Percentiles rank a stretch among this genome's conserved stretches.
Evolutionary conservation across 2,113 vertebrate species (phyloP).

Genomic region (Otolemur garnettii): DNA sequence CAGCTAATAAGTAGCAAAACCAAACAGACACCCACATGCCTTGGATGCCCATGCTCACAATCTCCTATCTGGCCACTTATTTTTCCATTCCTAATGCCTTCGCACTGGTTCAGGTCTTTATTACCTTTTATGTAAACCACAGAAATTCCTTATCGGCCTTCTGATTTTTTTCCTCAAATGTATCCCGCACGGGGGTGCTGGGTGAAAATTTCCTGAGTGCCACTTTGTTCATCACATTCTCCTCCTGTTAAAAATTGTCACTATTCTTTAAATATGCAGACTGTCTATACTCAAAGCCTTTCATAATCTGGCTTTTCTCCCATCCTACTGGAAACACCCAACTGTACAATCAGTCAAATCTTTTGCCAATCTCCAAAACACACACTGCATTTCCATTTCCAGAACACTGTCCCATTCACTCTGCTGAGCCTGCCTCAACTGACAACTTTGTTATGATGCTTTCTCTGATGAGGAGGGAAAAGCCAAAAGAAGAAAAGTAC

Average conservation of each 20-base stretch:
- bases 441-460: not conserved
- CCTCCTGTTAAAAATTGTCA: not conserved
- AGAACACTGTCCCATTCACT: not conserved
- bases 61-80: not conserved
- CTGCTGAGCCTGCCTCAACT: not conserved
- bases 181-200: not conserved
- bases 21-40: not conserved
- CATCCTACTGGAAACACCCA: not conserved
- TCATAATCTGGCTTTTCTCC: not conserved
- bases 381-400: not conserved
- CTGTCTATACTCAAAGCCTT: not conserved
- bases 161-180: not conserved
- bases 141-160: not conserved
- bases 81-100: not conserved
- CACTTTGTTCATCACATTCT: not conserved
- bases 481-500: not conserved
- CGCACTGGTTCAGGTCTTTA: not conserved
- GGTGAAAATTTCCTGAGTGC: not conserved
- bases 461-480: not conserved
- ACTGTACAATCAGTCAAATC: not conserved
- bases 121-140: not conserved
- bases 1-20: not conserved
- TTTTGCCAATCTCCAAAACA: not conserved
- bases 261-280: not conserved
- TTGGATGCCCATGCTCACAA: not conserved